phyloP scores from a whole-genome alignment of 2,888 invertebrate genomes.

The Lasioglossum marginatum region DNA sequence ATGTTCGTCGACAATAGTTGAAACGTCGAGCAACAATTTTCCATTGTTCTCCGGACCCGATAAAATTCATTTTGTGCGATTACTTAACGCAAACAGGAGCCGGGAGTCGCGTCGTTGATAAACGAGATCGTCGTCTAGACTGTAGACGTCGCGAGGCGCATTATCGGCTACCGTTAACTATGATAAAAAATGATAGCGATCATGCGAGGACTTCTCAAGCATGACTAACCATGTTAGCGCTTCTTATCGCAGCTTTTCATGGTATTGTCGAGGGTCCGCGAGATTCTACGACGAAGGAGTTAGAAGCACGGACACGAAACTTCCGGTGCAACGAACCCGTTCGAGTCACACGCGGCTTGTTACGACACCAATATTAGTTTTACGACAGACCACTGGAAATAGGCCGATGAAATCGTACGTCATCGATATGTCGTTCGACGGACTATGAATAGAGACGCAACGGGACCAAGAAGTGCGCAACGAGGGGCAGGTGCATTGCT shows the following conservation, averaged over 20 bases:
- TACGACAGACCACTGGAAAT: conserved; percentile 71
- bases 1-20: background rate
- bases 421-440: conserved; percentile 65
- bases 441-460: conserved; percentile 45
- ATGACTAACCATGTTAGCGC: background rate
- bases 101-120: background rate
- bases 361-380: conserved; percentile 71
- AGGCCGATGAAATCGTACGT: conserved; percentile 60
- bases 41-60: conserved; percentile 25
- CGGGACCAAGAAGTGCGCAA: conserved; percentile 20
- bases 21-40: conserved; percentile 31
- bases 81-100: background rate
- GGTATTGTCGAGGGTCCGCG: conserved; percentile 43
- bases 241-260: conserved; percentile 50
- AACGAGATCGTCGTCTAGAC: conserved; percentile 7
- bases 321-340: conserved; percentile 79
- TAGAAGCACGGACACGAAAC: conserved; percentile 73
- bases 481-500: conserved; percentile 56
- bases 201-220: conserved; percentile 23
- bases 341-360: conserved; percentile 62
- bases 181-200: conserved; percentile 36
- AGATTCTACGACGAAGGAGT: conserved; percentile 69
- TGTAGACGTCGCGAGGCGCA: background rate
- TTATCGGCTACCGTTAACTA: conserved; percentile 39
- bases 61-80: conserved; percentile 26